Conservation (phyloP, 2,797 vertebrate genomes). For the Gephyroberyx darwinii region DNA sequence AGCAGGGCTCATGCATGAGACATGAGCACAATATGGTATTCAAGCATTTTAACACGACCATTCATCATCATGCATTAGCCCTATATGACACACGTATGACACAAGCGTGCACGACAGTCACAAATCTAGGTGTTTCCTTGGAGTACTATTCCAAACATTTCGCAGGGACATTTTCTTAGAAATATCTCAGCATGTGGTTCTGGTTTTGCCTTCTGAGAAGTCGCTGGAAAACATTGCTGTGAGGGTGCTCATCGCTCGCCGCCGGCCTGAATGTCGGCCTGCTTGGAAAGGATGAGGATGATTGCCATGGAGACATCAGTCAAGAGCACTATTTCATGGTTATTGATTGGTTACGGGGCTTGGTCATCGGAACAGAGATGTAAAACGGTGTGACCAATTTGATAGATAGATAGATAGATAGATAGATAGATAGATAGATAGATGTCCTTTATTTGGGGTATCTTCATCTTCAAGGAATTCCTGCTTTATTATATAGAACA, state of each 20-base stretch:
- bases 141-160: conserved; percentile 31
- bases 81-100: neutral
- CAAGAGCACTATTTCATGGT: neutral
- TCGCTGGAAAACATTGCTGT: conserved; percentile 24
- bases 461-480: too few relatives aligned
- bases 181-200: conserved; percentile 62
- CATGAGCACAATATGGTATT: neutral
- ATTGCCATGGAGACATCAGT: conserved; percentile 25
- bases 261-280: conserved; percentile 1
- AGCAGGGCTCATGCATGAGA: conserved; percentile 8
- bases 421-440: too few relatives aligned
- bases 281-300: conserved; percentile 22
- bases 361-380: conserved; percentile 4
- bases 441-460: too few relatives aligned
- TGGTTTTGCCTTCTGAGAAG: conserved; percentile 64
- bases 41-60: conserved; percentile 9
- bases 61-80: conserved; percentile 19
- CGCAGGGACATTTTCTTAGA: conserved; percentile 31
- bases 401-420: neutral
- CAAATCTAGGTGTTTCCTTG: conserved; percentile 36
- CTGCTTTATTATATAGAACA: too few relatives aligned
- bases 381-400: conserved; percentile 5
- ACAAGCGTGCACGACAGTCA: conserved; percentile 48
- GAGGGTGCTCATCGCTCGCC: conserved; percentile 14
- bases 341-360: conserved; percentile 19